phyloP scores from a whole-genome alignment of 1,140 invertebrate species.

The Lepidotrigona ventralis region DNA sequence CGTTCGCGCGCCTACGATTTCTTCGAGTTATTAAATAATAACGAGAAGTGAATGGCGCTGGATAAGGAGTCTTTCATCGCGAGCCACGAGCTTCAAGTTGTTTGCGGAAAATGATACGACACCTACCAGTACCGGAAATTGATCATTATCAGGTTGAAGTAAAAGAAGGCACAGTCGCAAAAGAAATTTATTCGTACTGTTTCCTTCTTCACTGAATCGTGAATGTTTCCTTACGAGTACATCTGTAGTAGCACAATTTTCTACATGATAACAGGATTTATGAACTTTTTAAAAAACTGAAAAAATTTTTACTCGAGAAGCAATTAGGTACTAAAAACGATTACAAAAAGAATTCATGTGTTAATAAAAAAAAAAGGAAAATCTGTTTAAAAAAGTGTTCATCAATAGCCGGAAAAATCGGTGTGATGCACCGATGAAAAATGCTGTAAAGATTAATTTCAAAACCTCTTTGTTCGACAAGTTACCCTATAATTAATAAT shows the following conservation, averaged over 20 bases:
- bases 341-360: background rate
- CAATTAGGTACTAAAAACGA: background rate
- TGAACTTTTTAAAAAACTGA: background rate
- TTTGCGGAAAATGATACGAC: background rate
- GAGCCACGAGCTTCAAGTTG: background rate
- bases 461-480: background rate
- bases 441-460: background rate
- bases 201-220: background rate
- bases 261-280: too few species aligned
- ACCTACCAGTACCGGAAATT: background rate
- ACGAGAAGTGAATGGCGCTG: conserved; percentile 18
- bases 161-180: background rate
- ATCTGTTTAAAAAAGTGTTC: background rate
- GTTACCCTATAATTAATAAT: background rate
- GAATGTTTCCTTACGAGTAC: background rate
- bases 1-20: conserved; percentile 27
- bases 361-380: too few species aligned
- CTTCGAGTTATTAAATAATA: conserved; percentile 52
- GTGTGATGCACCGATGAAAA: too few species aligned
- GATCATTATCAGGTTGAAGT: background rate
- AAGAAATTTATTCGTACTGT: background rate
- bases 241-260: too few species aligned
- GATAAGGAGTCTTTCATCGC: conserved; percentile 4
- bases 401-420: background rate
- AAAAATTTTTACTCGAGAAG: background rate